Conservation (phyloP, 2,113 vertebrate species). For the Odobenus rosmarus region DNA sequence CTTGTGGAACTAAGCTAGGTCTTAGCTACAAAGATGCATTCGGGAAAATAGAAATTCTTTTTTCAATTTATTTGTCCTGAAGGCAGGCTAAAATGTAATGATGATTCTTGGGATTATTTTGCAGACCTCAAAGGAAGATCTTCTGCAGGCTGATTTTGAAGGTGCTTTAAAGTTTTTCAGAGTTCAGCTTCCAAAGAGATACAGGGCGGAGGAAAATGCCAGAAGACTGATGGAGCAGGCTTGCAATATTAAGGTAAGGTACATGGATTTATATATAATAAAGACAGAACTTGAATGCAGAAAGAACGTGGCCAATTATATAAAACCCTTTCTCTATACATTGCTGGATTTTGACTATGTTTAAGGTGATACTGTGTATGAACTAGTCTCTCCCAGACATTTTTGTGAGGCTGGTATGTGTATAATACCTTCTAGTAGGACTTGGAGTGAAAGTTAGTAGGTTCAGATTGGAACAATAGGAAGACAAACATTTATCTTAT, state of each 20-base stretch:
- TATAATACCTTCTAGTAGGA: background rate
- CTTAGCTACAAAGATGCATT: slow-evolving; percentile 46
- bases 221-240: slow-evolving; percentile 98
- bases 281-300: background rate
- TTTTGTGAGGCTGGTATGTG: background rate
- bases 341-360: slow-evolving; percentile 10
- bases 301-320: background rate
- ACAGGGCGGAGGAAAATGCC: slow-evolving; percentile 98
- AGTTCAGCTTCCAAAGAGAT: slow-evolving; percentile 98
- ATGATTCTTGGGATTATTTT: slow-evolving; percentile 74
- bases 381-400: background rate
- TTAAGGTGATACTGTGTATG: background rate
- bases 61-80: slow-evolving; percentile 29
- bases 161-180: slow-evolving; percentile 99
- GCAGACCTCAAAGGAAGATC: slow-evolving; percentile 98
- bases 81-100: background rate
- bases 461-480: background rate
- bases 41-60: slow-evolving; percentile 54
- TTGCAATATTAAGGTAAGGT: slow-evolving; percentile 97
- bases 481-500: slow-evolving; percentile 41
- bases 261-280: background rate
- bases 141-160: slow-evolving; percentile 98
- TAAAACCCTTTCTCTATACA: background rate
- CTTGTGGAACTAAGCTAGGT: slow-evolving; percentile 43
- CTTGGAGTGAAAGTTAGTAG: background rate